Evolutionary conservation across 2,797 vertebrate genomes (phyloP), one percentile per base, ranked within the genome.

Genomic region (Sylvilagus floridanus): DNA sequence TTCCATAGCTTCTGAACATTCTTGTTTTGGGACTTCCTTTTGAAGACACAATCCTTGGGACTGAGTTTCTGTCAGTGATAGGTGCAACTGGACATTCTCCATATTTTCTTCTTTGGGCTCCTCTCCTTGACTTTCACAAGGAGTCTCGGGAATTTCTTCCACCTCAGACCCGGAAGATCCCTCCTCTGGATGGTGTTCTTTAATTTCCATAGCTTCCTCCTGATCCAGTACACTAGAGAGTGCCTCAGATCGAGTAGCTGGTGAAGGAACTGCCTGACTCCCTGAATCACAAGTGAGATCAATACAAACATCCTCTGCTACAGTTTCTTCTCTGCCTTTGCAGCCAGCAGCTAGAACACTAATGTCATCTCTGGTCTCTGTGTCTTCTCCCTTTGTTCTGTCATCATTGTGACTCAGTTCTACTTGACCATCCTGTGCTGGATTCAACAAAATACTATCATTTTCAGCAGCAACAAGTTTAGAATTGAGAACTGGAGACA

Each of bases 11-110:
- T 97, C 97, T 35, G 93, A 89, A 52, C 83, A 93, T 73, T 97
- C 97, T 30, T 95, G 90, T 95, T 97, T 93, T 24, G 92, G 87
- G 26, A n/a, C 86, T 91, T 97, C 95, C 76, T 84, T 96, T 96
- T 96, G 91, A 96, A 97, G 96, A 96, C 95, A 93, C 95, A 97
- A 37, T 1, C 35, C 96, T 12, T 97, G 97, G 90, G 98, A 96
- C 95, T 99, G 97, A 4, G 97, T 99, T 97, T 98, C 97, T 3
- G 97, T 98, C 77, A 98, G 98, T 68, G 96, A 97, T 93, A 99
- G 97, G 65, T 97, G 98, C 24, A 99, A 90, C 3, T 95, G 87
- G 4, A 90, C 84, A 69, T 50, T 84, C 24, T 93, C 95, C 73
- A 50, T 84, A 28, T 94, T 97, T 95, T 96, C 98, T 60, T 95